Conservation (phyloP, 2,113 vertebrate species). For the Dasypus novemcinctus region DNA sequence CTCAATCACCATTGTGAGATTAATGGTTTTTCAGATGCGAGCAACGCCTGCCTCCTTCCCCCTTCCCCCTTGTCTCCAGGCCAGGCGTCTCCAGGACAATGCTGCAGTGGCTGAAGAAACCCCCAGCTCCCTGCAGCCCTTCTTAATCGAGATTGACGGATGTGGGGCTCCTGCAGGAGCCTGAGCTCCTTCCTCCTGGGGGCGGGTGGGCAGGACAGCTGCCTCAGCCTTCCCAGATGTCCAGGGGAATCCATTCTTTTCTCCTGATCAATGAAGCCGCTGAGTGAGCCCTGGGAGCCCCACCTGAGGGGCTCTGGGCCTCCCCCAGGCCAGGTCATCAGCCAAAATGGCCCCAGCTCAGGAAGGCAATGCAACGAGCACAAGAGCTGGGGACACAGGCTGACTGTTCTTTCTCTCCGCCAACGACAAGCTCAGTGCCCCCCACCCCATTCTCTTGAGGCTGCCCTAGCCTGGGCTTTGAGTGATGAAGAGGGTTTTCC, state of each 20-base stretch:
- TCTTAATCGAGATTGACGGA: conserved; percentile 68
- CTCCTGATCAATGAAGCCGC: background rate
- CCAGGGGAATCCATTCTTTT: conserved; percentile 1
- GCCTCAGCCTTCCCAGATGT: conserved; percentile 59
- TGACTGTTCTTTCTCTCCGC: too few species aligned
- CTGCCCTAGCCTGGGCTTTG: background rate
- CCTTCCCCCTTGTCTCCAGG: conserved; percentile 8
- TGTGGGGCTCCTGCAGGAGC: conserved; percentile 30
- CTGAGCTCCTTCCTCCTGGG: background rate
- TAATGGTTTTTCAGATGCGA: conserved; percentile 45
- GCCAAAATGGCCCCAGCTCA: background rate
- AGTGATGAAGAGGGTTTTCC: conserved; percentile 35
- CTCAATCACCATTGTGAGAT: background rate
- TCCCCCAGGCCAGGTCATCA: background rate
- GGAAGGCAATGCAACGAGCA: background rate
- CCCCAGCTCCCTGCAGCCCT: conserved; percentile 5
- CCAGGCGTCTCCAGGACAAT: conserved; percentile 52
- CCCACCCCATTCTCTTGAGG: background rate
- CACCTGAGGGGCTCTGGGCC: background rate
- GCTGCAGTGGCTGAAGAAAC: background rate
- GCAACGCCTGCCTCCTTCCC: conserved; percentile 15
- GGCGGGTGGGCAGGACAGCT: conserved; percentile 45
- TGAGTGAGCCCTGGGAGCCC: background rate
- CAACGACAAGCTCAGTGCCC: background rate
- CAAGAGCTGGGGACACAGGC: background rate